These are phyloP conservation scores for Acinonyx jubatus DNA, from an alignment of 2,113 vertebrate genomes.

Conservation along the genomic window DNA sequence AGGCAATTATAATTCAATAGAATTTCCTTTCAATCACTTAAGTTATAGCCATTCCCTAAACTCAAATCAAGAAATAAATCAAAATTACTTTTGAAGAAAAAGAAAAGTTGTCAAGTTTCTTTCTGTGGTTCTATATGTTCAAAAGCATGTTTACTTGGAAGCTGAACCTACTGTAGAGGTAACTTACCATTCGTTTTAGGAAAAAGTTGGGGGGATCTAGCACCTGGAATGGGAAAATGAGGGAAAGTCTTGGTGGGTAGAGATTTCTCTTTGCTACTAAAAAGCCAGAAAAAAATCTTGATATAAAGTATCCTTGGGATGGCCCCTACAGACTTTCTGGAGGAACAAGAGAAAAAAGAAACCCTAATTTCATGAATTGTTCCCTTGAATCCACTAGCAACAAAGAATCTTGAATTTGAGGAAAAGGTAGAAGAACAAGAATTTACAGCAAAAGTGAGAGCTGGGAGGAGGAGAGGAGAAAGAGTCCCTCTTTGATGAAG, in stretches of 20 bases:
- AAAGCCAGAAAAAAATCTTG: not conserved
- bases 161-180: not conserved
- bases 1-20: not conserved
- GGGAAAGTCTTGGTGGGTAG: not conserved
- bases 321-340: not conserved
- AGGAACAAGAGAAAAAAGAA: not conserved
- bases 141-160: not conserved
- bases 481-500: not conserved
- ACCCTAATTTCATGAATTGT: not conserved
- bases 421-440: not conserved
- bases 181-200: not conserved
- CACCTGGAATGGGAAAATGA: not conserved
- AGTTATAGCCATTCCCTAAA: not conserved
- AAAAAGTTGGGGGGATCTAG: not conserved
- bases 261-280: not conserved
- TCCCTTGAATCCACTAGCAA: not conserved
- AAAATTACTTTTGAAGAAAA: not conserved
- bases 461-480: not conserved
- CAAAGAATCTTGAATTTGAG: not conserved
- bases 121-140: not conserved
- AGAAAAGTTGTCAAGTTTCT: not conserved
- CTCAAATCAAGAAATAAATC: slow-evolving; percentile 27
- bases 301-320: not conserved
- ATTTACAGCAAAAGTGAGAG: not conserved
- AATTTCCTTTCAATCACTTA: not conserved